These are phyloP conservation scores for Octodonta nipae DNA, from an alignment of 2,888 invertebrate genomes.

Conservation along the genomic window DNA sequence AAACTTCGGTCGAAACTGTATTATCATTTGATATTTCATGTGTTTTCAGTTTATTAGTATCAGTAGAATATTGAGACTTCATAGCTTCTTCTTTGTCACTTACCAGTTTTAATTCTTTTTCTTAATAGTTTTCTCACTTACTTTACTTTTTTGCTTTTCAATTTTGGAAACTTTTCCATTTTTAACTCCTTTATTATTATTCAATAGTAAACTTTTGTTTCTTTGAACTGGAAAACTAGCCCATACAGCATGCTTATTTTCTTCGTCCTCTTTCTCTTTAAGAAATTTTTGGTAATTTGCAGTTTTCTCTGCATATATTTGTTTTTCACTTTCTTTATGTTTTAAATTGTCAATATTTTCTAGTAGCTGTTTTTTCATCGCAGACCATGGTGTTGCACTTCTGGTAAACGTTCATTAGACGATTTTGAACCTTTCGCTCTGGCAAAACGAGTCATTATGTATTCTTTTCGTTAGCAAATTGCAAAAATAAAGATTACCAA, in stretches of 20 bases:
- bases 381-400: slow-evolving; percentile 62
- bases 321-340: slow-evolving; percentile 37
- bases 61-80: too few species aligned
- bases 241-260: slow-evolving; percentile 40
- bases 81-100: slow-evolving; percentile 3
- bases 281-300: slow-evolving; percentile 24
- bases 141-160: slow-evolving; percentile 14
- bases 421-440: slow-evolving; percentile 62
- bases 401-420: slow-evolving; percentile 54
- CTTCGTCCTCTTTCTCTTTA: slow-evolving; percentile 35
- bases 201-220: slow-evolving; percentile 4
- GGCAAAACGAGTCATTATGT: slow-evolving; percentile 66
- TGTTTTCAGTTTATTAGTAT: too few species aligned
- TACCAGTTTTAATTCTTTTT: slow-evolving; percentile 17
- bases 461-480: too few species aligned
- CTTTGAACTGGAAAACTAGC: slow-evolving; percentile 39
- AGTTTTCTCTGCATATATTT: slow-evolving; percentile 32
- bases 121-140: slow-evolving; percentile 7
- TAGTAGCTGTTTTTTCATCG: slow-evolving; percentile 51
- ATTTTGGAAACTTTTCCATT: slow-evolving; percentile 23
- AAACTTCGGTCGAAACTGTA: neutral
- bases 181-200: slow-evolving; percentile 23
- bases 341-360: too few species aligned
- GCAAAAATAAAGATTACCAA: too few species aligned
- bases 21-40: too few species aligned